phyloP scores from a whole-genome alignment of 2,888 invertebrate genomes.

The Hermaeophaga mercurialis region DNA sequence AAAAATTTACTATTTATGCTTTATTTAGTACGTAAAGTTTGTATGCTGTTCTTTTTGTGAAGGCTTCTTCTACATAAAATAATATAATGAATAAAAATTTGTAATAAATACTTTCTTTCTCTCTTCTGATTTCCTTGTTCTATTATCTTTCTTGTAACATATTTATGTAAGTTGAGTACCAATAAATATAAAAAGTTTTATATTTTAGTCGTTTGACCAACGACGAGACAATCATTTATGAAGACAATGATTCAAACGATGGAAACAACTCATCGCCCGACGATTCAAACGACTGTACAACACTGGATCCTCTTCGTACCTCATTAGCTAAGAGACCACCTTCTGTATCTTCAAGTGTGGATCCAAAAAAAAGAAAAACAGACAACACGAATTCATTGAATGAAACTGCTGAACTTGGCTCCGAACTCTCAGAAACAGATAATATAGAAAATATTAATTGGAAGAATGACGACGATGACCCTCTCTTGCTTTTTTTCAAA shows the following conservation, averaged over 20 bases:
- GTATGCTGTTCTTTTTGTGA: too few relatives aligned
- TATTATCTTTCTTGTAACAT: too few relatives aligned
- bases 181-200: background rate
- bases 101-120: too few relatives aligned
- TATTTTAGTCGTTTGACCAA: background rate
- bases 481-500: constrained; percentile 2
- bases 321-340: background rate
- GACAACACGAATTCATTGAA: background rate
- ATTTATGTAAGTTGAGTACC: too few relatives aligned
- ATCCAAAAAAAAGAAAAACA: background rate
- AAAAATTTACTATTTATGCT: too few relatives aligned
- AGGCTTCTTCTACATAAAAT: too few relatives aligned
- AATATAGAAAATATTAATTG: background rate
- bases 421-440: background rate
- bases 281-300: background rate
- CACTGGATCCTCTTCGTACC: constrained; percentile 1
- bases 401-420: background rate
- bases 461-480: constrained; percentile 2
- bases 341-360: background rate
- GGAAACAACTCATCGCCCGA: background rate
- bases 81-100: too few relatives aligned
- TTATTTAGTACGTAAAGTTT: too few relatives aligned
- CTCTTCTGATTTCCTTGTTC: too few relatives aligned
- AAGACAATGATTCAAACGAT: constrained; percentile 6
- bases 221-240: background rate